phyloP scores from a whole-genome alignment of 2,113 vertebrate species.

The Okapia johnstoni region DNA sequence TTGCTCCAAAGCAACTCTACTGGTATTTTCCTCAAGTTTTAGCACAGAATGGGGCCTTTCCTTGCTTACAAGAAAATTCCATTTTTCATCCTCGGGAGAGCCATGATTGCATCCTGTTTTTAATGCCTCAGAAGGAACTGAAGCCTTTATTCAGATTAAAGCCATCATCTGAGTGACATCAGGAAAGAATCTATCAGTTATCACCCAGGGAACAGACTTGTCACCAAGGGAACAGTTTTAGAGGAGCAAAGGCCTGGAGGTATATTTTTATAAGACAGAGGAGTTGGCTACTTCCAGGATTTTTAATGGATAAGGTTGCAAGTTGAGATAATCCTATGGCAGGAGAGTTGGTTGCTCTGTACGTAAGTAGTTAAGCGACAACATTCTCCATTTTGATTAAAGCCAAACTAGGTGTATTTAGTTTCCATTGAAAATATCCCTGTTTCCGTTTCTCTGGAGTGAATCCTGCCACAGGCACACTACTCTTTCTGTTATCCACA shows the following conservation, averaged over 20 bases:
- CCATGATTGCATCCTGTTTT: not conserved
- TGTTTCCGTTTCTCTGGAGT: not conserved
- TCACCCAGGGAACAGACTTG: conserved; percentile 41
- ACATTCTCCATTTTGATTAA: not conserved
- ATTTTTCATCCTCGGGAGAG: not conserved
- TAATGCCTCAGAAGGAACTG: not conserved
- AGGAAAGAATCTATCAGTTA: conserved; percentile 14
- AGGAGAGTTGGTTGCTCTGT: not conserved
- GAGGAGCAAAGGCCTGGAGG: conserved; percentile 5
- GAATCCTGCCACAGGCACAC: not conserved
- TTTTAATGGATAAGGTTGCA: not conserved
- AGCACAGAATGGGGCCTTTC: not conserved
- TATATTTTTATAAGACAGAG: conserved; percentile 16
- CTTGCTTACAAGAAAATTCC: not conserved
- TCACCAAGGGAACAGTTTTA: conserved; percentile 50
- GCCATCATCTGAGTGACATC: not conserved
- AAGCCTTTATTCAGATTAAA: conserved; percentile 35
- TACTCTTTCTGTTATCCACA: not conserved
- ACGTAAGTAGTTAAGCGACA: conserved; percentile 4
- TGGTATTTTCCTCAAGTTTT: not conserved
- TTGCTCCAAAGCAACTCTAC: not conserved
- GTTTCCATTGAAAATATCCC: conserved; percentile 9
- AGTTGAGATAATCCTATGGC: not conserved
- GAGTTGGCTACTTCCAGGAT: not conserved
- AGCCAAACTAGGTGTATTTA: not conserved